phyloP scores from a whole-genome alignment of 2,888 invertebrate species.

The Nomada hirtipes region DNA sequence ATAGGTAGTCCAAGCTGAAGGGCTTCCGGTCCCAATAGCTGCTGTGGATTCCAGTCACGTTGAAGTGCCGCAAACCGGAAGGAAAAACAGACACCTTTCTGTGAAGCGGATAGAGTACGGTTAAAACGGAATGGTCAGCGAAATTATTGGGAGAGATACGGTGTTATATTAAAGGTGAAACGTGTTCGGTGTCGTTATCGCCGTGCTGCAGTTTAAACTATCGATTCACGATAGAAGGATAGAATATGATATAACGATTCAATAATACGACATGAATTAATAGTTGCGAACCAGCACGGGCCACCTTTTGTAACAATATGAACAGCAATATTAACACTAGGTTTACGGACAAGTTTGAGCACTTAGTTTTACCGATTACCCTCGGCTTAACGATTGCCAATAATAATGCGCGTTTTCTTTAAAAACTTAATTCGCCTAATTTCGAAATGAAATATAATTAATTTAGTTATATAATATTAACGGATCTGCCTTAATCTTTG shows the following conservation, averaged over 20 bases:
- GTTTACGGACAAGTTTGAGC: too few species aligned
- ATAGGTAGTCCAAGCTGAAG: not conserved
- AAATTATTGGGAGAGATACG: not conserved
- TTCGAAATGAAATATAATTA: too few species aligned
- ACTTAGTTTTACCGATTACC: too few species aligned
- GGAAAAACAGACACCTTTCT: slow-evolving; percentile 23
- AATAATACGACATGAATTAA: not conserved
- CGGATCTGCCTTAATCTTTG: too few species aligned
- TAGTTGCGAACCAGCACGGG: too few species aligned
- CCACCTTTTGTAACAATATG: too few species aligned
- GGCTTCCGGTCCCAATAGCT: slow-evolving; percentile 4
- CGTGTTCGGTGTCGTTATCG: not conserved
- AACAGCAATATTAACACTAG: not conserved
- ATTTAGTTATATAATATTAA: too few species aligned
- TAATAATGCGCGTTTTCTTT: too few species aligned
- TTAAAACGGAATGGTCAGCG: slow-evolving; percentile 15
- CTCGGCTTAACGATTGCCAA: too few species aligned
- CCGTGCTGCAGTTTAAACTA: too few species aligned
- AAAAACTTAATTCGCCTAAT: too few species aligned
- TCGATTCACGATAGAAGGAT: too few species aligned
- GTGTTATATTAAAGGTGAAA: not conserved
- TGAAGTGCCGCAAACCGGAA: slow-evolving; percentile 8
- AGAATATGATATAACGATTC: not conserved
- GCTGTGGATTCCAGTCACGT: slow-evolving; percentile 44
- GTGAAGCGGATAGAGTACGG: slow-evolving; percentile 13